Conservation (phyloP, 1,140 invertebrate genomes). For the Euwallacea fornicatus region DNA sequence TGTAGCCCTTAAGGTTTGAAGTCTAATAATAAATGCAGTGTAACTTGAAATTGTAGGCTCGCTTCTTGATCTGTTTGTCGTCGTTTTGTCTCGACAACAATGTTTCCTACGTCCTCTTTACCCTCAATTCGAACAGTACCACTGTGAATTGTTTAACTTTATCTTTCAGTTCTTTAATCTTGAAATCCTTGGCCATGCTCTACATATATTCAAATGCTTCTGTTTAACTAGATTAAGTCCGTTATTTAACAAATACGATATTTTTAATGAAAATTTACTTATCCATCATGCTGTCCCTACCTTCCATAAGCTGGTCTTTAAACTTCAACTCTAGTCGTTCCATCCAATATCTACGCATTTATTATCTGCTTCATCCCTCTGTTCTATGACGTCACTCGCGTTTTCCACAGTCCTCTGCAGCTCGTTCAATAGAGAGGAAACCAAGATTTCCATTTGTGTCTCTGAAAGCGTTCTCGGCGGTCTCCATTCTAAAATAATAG, state of each 20-base stretch:
- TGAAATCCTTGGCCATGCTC: constrained; percentile 40
- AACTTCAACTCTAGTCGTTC: constrained; percentile 27
- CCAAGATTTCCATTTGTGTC: constrained; percentile 15
- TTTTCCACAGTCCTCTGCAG: constrained; percentile 11
- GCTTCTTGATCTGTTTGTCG: constrained; percentile 40
- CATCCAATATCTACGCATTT: constrained; percentile 35
- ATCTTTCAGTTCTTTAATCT: constrained; percentile 45
- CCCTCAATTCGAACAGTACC: neutral
- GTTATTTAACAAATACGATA: neutral
- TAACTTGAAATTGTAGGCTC: constrained; percentile 6
- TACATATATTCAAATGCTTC: constrained; percentile 40
- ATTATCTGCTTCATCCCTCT: constrained; percentile 30
- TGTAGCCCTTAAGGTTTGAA: constrained; percentile 22
- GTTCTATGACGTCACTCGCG: constrained; percentile 7
- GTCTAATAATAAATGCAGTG: neutral
- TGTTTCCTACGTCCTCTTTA: neutral
- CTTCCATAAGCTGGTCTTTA: constrained; percentile 36
- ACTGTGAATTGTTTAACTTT: constrained; percentile 38
- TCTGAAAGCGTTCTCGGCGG: constrained; percentile 22
- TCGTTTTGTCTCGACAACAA: constrained; percentile 38
- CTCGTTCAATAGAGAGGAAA: constrained; percentile 19
- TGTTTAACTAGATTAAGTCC: too few relatives aligned
- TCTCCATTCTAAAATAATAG: constrained; percentile 45
- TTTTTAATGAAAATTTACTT: constrained; percentile 24
- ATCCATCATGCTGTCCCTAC: constrained; percentile 40